Evolutionary conservation across 2,797 vertebrate species (phyloP), one percentile per base, ranked within the genome.

Genomic region (Oreochromis grahami): DNA sequence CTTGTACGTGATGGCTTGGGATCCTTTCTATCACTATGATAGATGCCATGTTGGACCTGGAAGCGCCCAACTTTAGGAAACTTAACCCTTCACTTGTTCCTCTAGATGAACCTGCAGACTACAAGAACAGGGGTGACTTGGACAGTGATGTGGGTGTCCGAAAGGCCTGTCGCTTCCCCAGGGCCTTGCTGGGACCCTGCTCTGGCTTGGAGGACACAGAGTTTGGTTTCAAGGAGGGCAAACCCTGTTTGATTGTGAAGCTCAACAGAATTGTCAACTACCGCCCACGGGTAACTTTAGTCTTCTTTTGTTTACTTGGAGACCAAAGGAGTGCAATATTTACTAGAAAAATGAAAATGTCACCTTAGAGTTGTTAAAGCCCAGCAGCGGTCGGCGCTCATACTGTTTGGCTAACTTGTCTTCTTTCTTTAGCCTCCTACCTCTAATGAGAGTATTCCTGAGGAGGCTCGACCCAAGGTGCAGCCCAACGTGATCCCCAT

Each of bases 201-300:
- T 98, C 98, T 2, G 99, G 99, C 43, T 0, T 96, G 0, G 83
- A 86, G 0, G 98, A 99, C 70, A 85, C 86, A 0, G 56, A 85
- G 1, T 99, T 94, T 1, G 98, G 98, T 2, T 99, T 97, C 93
- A 94, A 24, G 53, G 93, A 96, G 0, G 99, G 98, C 50, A 98
- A 96, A 56, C 99, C 99, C 1, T 99, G 98, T 74, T 2, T 99
- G 43, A 94, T 99, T 0, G 94, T 99, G 21, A 99, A 99, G 94
- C 97, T 99, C 79, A 99, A 99, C 96, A 95, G 98, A 86, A 95
- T 99, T 2, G 95, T 99, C 50, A 98, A 97, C 94, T 99, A 97
- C 94, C 96, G 91, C 86, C 99, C 99, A 3, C 95, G 94, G 96
- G 99, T 96, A 94, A 96, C 94, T 15, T 11, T 43, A 29, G 10